A percentile compares a stretch with the other conserved stretches of the same genome.
These are phyloP conservation scores for Podarcis cretensis DNA, from an alignment of 2,113 vertebrate species.

Conservation along the genomic window DNA sequence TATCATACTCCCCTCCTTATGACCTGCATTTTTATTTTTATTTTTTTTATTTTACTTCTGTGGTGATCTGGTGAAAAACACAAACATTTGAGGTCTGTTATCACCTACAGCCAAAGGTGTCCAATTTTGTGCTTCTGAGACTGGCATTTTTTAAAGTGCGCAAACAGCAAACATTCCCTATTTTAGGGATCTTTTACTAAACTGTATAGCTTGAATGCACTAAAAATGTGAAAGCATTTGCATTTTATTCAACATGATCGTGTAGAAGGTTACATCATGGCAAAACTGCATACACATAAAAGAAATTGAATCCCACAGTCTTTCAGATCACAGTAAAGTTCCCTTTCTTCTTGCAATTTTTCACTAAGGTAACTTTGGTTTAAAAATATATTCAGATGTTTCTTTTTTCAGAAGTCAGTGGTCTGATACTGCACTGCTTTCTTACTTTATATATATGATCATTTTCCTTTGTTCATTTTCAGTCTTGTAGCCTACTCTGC, in stretches of 20 bases:
- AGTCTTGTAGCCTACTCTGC: no score
- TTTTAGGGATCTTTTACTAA: background rate
- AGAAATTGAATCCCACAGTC: background rate
- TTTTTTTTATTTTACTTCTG: constrained; percentile 1
- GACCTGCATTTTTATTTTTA: constrained; percentile 45
- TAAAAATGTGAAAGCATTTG: background rate
- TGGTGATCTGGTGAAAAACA: constrained; percentile 45
- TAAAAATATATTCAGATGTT: no score
- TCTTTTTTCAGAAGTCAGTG: no score
- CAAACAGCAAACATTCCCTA: constrained; percentile 6
- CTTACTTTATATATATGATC: background rate
- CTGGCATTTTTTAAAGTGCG: constrained; percentile 29
- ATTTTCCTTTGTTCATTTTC: background rate
- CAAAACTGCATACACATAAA: background rate
- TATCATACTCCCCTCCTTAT: constrained; percentile 50
- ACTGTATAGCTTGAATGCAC: background rate
- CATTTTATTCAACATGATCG: background rate
- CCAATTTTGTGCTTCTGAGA: constrained; percentile 22
- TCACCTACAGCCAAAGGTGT: constrained; percentile 22
- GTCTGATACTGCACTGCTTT: background rate
- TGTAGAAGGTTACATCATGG: background rate
- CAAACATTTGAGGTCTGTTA: constrained; percentile 53
- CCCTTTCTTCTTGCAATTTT: no score
- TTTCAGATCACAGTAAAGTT: background rate
- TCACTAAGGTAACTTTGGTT: background rate